phyloP scores from a whole-genome alignment of 2,888 invertebrate species.

The Agrochola macilenta region DNA sequence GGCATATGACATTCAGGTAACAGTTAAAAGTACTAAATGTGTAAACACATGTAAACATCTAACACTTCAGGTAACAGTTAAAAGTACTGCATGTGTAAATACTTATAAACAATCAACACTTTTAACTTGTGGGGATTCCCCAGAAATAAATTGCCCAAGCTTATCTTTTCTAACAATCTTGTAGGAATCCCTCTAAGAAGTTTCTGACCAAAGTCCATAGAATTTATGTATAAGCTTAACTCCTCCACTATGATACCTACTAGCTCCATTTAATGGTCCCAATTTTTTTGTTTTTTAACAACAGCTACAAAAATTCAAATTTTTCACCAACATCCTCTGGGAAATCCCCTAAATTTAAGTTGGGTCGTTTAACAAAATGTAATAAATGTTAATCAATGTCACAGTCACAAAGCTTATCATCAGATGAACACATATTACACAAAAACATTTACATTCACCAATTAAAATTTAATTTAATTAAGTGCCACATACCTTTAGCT shows the following conservation, averaged over 20 bases:
- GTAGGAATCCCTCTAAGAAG: constrained; percentile 1
- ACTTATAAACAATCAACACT: constrained; percentile 22
- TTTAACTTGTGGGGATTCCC: constrained; percentile 46
- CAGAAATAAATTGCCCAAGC: neutral
- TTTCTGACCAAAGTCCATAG: neutral
- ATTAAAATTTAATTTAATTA: constrained; percentile 16
- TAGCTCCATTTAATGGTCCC: neutral
- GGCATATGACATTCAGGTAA: constrained; percentile 4
- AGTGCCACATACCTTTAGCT: constrained; percentile 92
- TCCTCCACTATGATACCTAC: neutral
- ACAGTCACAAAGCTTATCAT: neutral
- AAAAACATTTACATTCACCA: neutral
- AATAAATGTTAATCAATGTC: neutral
- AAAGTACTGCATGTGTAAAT: neutral
- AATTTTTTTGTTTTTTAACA: neutral
- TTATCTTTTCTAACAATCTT: neutral
- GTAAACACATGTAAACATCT: constrained; percentile 14
- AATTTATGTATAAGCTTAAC: neutral
- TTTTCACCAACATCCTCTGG: neutral
- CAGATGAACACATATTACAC: neutral
- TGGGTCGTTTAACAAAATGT: neutral
- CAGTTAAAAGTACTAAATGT: constrained; percentile 3
- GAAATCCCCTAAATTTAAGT: neutral
- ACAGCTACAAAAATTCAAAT: too few species aligned
- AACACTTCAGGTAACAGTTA: constrained; percentile 4